Evolutionary conservation across 2,888 invertebrate genomes (phyloP).

Genomic region (Hoplodrina blanda): DNA sequence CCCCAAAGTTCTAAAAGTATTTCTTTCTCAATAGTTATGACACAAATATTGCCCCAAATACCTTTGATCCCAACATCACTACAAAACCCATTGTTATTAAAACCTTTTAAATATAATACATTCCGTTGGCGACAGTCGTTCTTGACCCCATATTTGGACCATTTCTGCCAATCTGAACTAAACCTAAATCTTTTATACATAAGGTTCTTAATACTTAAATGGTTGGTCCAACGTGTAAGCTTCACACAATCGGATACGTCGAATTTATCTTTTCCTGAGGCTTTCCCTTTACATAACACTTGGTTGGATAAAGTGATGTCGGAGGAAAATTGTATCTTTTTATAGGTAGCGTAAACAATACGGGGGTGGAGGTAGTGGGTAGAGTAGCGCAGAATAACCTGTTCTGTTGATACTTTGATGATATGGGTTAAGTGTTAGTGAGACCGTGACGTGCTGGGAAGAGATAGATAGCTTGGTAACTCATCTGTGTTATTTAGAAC

Average conservation of each 20-base stretch:
- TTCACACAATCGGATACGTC: slow-evolving; percentile 38
- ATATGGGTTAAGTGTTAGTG: slow-evolving; percentile 24
- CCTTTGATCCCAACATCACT: slow-evolving; percentile 22
- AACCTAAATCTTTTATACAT: not conserved
- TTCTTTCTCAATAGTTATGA: slow-evolving; percentile 14
- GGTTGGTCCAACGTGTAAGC: not conserved
- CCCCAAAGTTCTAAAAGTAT: not conserved
- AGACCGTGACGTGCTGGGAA: slow-evolving; percentile 4
- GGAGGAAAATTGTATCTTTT: slow-evolving; percentile 54
- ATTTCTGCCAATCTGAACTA: slow-evolving; percentile 9
- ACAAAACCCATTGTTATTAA: slow-evolving; percentile 37
- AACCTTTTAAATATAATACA: slow-evolving; percentile 37
- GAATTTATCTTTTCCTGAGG: slow-evolving; percentile 38
- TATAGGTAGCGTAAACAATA: slow-evolving; percentile 58
- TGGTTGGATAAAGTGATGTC: slow-evolving; percentile 57
- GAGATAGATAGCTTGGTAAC: slow-evolving; percentile 6
- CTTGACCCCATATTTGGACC: slow-evolving; percentile 8
- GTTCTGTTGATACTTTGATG: slow-evolving; percentile 33
- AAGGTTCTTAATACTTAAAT: slow-evolving; percentile 7
- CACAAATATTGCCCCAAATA: slow-evolving; percentile 24
- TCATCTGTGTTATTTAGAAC: slow-evolving; percentile 9
- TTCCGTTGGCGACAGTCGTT: slow-evolving; percentile 25
- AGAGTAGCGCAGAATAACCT: slow-evolving; percentile 22
- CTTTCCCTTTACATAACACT: slow-evolving; percentile 54
- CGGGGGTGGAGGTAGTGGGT: slow-evolving; percentile 19